Evolutionary conservation across 1,140 invertebrate genomes (phyloP).

Genomic region (Belonocnema kinseyi): DNA sequence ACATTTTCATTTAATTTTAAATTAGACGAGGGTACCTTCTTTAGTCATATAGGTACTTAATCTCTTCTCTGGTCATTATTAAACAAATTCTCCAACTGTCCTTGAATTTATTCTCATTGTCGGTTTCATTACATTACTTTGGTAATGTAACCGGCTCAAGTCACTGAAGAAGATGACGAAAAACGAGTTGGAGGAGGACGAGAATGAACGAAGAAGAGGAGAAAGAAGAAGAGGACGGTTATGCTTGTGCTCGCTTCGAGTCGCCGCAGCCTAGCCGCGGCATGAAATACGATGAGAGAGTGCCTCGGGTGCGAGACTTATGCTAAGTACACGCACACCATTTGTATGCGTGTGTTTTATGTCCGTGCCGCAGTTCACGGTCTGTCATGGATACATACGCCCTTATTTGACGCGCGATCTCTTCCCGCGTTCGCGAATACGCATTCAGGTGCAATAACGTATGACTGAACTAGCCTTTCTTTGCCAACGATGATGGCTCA

Average conservation of each 20-base stretch:
- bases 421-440: not conserved
- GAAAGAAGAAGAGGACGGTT: constrained; percentile 25
- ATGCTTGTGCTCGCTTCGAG: constrained; percentile 31
- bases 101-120: constrained; percentile 25
- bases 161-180: constrained; percentile 22
- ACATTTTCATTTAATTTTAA: no score
- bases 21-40: no score
- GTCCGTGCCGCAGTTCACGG: constrained; percentile 34
- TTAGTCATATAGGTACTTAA: not conserved
- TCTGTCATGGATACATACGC: constrained; percentile 27
- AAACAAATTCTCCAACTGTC: constrained; percentile 4
- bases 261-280: constrained; percentile 5
- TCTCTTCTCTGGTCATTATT: not conserved
- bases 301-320: constrained; percentile 59
- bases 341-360: constrained; percentile 42
- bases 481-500: not conserved
- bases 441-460: not conserved
- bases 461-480: constrained; percentile 1
- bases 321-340: constrained; percentile 59
- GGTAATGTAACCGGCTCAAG: constrained; percentile 11
- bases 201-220: constrained; percentile 36
- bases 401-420: constrained; percentile 35
- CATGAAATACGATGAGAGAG: constrained; percentile 63
- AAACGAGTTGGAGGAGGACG: constrained; percentile 28
- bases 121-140: constrained; percentile 28